Evolutionary conservation across 2,113 vertebrate genomes (phyloP).

Genomic region (Papio anubis): DNA sequence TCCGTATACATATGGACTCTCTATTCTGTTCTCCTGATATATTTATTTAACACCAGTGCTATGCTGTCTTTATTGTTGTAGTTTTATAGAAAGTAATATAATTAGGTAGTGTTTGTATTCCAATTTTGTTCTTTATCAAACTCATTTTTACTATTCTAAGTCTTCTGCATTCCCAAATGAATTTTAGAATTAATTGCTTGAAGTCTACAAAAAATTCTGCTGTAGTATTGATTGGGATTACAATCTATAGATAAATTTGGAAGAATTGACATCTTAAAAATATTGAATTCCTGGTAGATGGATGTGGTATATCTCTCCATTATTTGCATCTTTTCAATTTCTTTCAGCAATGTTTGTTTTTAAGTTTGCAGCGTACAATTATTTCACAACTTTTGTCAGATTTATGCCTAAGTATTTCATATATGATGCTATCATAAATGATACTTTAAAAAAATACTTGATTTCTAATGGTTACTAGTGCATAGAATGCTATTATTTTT

Average conservation of each 20-base stretch:
- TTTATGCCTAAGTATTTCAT: neutral
- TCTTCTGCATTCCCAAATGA: neutral
- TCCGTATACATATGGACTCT: neutral
- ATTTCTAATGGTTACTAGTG: neutral
- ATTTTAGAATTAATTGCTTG: neutral
- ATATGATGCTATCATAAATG: neutral
- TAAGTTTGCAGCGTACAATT: neutral
- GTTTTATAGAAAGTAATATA: neutral
- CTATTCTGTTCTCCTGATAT: neutral
- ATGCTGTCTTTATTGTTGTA: neutral
- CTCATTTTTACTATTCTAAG: neutral
- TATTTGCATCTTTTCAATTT: neutral
- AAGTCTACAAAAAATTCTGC: neutral
- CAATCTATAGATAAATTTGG: neutral
- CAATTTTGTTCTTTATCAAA: neutral
- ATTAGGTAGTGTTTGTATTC: neutral
- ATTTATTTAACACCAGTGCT: neutral
- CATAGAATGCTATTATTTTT: neutral
- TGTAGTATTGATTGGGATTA: neutral
- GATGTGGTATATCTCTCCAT: neutral
- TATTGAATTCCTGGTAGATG: neutral
- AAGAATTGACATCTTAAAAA: neutral
- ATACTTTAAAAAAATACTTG: neutral
- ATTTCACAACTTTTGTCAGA: neutral
- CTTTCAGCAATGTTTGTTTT: neutral